phyloP scores from a whole-genome alignment of 2,888 invertebrate genomes.

The Diaprepes abbreviatus region DNA sequence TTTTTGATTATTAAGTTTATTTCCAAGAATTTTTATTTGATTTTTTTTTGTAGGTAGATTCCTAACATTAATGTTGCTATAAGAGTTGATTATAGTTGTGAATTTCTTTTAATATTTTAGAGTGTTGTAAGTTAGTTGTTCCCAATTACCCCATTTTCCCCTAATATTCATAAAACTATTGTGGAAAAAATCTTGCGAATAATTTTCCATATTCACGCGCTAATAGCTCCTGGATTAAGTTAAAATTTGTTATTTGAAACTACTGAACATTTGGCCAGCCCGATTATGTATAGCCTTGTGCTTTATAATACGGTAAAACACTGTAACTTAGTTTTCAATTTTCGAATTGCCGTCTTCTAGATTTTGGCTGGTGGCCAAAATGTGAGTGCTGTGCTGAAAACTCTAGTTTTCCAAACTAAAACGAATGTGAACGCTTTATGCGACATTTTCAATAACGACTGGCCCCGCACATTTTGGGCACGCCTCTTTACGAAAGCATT shows the following conservation, averaged over 20 bases:
- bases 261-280: conserved; percentile 4
- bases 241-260: conserved; percentile 25
- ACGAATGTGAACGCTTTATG: conserved; percentile 60
- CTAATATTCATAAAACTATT: too few relatives aligned
- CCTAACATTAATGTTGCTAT: too few relatives aligned
- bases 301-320: conserved; percentile 32
- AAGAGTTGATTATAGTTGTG: too few relatives aligned
- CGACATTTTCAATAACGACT: conserved; percentile 62
- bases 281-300: conserved; percentile 13
- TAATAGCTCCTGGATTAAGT: too few relatives aligned
- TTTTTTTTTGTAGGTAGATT: too few relatives aligned
- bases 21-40: too few relatives aligned
- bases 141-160: too few relatives aligned
- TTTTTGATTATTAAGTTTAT: too few relatives aligned
- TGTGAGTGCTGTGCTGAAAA: conserved; percentile 42
- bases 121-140: too few relatives aligned
- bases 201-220: too few relatives aligned
- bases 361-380: conserved; percentile 38
- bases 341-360: conserved; percentile 39
- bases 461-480: conserved; percentile 49
- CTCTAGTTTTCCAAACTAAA: conserved; percentile 60
- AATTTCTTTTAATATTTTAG: too few relatives aligned
- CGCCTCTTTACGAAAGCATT: conserved; percentile 56
- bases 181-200: too few relatives aligned
- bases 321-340: conserved; percentile 44